Evolutionary conservation across 2,888 invertebrate species (phyloP).

Genomic region (Campopleginae sp.): DNA sequence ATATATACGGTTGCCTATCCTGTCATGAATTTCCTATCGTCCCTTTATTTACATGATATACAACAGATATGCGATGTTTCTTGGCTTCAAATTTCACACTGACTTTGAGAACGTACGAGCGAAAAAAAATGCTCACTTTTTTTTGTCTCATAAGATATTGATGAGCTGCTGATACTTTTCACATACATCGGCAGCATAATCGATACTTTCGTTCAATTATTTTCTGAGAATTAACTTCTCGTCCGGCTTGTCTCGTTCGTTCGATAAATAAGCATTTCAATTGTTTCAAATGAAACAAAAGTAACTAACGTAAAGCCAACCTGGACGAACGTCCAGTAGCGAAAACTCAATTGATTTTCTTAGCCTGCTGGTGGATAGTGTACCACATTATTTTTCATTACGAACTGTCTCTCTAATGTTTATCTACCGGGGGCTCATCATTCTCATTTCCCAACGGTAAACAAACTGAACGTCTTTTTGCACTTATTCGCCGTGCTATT

Average conservation of each 20-base stretch:
- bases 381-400: slow-evolving; percentile 31
- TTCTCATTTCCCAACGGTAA: slow-evolving; percentile 20
- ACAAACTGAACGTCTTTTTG: slow-evolving; percentile 16
- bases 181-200: no score
- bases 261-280: not conserved
- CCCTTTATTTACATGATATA: slow-evolving; percentile 7
- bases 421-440: slow-evolving; percentile 9
- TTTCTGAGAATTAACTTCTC: no score
- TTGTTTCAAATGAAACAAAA: not conserved
- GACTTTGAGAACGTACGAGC: not conserved
- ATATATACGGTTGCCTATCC: slow-evolving; percentile 26
- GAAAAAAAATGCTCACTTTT: not conserved
- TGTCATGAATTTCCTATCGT: not conserved
- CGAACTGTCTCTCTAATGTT: slow-evolving; percentile 21
- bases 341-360: slow-evolving; percentile 14
- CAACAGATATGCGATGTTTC: not conserved
- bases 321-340: not conserved
- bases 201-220: no score
- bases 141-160: not conserved
- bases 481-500: not conserved
- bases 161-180: no score
- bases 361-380: not conserved
- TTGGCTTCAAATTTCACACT: not conserved
- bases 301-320: not conserved
- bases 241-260: not conserved